Conservation (phyloP, 1,140 invertebrate species). For the Drosophila persimilis region DNA sequence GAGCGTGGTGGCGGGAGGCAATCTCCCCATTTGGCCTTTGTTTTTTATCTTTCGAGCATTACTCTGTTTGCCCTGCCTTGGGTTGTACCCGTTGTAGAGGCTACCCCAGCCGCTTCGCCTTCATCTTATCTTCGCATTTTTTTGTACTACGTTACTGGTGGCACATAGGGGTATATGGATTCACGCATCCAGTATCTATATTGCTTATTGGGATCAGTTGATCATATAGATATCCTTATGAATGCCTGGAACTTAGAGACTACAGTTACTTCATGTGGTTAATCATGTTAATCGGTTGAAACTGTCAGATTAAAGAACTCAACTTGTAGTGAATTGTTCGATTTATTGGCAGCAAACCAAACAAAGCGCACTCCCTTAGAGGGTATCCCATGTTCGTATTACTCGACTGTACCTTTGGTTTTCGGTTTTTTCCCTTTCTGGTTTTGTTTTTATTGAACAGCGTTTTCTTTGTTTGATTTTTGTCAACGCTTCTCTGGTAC, state of each 20-base stretch:
- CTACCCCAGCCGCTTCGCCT: slow-evolving; percentile 7
- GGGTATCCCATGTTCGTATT: slow-evolving; percentile 9
- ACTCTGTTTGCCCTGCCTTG: slow-evolving; percentile 42
- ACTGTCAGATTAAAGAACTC: too few species aligned
- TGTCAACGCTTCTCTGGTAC: slow-evolving; percentile 61
- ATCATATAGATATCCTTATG: too few species aligned
- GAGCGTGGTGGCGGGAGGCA: not conserved
- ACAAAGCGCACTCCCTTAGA: too few species aligned
- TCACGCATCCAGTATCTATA: too few species aligned
- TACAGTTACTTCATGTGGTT: too few species aligned
- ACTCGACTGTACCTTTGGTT: slow-evolving; percentile 28
- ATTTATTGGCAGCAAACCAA: too few species aligned
- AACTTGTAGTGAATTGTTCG: too few species aligned
- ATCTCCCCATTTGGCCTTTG: slow-evolving; percentile 39
- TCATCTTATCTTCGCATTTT: slow-evolving; percentile 21
- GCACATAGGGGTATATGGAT: too few species aligned
- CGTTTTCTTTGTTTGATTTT: slow-evolving; percentile 75
- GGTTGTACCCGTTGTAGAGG: not conserved
- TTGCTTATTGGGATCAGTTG: too few species aligned
- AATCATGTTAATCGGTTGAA: too few species aligned
- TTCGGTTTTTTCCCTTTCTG: slow-evolving; percentile 25
- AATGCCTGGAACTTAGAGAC: too few species aligned
- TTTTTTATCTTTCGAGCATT: slow-evolving; percentile 56
- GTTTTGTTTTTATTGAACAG: slow-evolving; percentile 70
- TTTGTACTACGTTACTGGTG: slow-evolving; percentile 3